These are phyloP conservation scores for Parazoanthus swiftii DNA, from an alignment of 92 coral and sea anemone species.

Conservation along the genomic window DNA sequence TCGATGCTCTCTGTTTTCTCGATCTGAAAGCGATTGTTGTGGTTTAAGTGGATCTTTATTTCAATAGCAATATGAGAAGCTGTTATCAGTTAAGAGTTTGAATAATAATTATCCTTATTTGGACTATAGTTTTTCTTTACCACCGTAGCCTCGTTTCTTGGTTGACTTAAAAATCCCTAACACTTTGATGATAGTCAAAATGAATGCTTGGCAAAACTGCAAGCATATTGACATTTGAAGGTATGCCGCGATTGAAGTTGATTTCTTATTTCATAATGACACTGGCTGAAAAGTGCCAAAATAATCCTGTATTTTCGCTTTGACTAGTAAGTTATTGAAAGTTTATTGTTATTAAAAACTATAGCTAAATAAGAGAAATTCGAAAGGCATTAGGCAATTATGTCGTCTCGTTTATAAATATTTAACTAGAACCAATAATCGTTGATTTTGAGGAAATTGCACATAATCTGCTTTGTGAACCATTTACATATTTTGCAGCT, in stretches of 20 bases:
- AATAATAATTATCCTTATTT: not conserved
- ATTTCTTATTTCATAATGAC: conserved; percentile 2
- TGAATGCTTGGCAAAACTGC: not conserved
- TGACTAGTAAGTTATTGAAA: conserved; percentile 6
- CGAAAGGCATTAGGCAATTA: conserved; percentile 41
- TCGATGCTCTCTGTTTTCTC: not conserved
- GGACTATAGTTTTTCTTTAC: not conserved
- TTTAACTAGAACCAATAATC: conserved; percentile 39
- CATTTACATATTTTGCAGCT: conserved; percentile 46
- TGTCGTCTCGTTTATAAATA: conserved; percentile 34
- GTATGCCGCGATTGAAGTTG: not conserved
- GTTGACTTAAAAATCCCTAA: not conserved
- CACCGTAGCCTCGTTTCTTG: not conserved
- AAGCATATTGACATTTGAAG: not conserved
- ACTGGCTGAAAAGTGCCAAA: conserved; percentile 9
- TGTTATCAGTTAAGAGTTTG: conserved; percentile 23
- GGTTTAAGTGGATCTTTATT: not conserved
- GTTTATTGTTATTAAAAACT: conserved; percentile 39
- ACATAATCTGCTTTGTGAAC: not conserved
- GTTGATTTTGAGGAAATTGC: conserved; percentile 25
- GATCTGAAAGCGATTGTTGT: conserved; percentile 18
- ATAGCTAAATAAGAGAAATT: conserved; percentile 27
- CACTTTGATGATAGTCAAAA: not conserved
- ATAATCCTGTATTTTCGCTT: conserved; percentile 18
- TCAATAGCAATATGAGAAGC: not conserved